Percentiles rank a stretch among this genome's conserved stretches.
Conservation (phyloP, 2,113 vertebrate species). For the Dicentrarchus labrax region DNA sequence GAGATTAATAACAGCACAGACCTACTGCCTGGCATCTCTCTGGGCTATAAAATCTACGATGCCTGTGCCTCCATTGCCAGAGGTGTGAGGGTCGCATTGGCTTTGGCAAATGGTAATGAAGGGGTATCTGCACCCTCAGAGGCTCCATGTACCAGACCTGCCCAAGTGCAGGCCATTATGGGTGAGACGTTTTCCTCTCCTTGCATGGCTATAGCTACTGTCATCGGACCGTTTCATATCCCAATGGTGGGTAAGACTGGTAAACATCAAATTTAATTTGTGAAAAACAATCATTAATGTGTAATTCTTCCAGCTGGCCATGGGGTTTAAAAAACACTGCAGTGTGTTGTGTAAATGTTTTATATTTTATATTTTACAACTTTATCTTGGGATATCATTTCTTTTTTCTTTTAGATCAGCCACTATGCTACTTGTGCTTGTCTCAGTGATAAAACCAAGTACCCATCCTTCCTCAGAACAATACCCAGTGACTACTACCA, state of each 20-base stretch:
- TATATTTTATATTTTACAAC: neutral
- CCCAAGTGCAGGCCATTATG: neutral
- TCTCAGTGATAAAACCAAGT: conserved; percentile 78
- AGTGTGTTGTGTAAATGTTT: neutral
- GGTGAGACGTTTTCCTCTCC: too few relatives aligned
- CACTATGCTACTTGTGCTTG: conserved; percentile 81
- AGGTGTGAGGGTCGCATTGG: neutral
- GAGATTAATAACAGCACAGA: neutral
- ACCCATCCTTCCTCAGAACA: conserved; percentile 76
- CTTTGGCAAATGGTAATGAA: neutral
- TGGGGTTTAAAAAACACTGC: neutral
- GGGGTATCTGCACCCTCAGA: neutral
- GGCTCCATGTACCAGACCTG: neutral
- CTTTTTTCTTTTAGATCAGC: conserved; percentile 68
- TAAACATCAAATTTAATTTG: neutral
- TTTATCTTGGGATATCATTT: neutral
- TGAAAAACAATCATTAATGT: neutral
- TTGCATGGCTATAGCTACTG: too few relatives aligned
- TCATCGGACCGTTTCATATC: conserved; percentile 51
- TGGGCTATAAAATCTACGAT: neutral
- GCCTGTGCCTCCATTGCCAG: neutral
- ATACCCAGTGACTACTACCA: conserved; percentile 80
- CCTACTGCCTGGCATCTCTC: neutral
- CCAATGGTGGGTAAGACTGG: conserved; percentile 74
- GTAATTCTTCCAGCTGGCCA: neutral